phyloP scores from a whole-genome alignment of 2,888 invertebrate genomes.

The Eupithecia dodoneata region DNA sequence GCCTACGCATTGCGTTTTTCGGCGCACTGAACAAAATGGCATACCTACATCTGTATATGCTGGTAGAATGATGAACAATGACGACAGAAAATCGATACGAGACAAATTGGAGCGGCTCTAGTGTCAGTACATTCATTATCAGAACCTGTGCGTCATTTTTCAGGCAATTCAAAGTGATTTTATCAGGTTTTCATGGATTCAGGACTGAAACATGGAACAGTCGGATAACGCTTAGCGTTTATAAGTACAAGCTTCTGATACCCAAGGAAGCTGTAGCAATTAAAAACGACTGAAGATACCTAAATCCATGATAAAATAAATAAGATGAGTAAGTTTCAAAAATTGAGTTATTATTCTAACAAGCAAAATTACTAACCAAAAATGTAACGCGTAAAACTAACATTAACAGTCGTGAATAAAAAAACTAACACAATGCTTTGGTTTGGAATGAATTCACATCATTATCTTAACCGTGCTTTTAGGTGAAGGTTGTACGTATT shows the following conservation, averaged over 20 bases:
- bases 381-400: conserved; percentile 6
- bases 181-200: background rate
- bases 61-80: conserved; percentile 39
- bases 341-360: conserved; percentile 14
- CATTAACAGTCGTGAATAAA: background rate
- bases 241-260: background rate
- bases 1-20: conserved; percentile 41
- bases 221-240: background rate
- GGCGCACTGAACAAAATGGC: conserved; percentile 35
- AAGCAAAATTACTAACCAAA: conserved; percentile 12
- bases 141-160: conserved; percentile 24
- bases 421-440: conserved; percentile 18
- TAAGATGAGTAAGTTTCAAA: conserved; percentile 26
- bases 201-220: background rate
- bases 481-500: conserved; percentile 11
- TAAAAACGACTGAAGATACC: background rate
- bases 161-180: conserved; percentile 3
- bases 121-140: conserved; percentile 35
- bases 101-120: conserved; percentile 54
- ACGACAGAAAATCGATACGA: conserved; percentile 58
- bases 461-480: conserved; percentile 14
- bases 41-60: conserved; percentile 34
- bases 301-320: conserved; percentile 1
- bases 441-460: conserved; percentile 14
- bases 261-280: background rate